Evolutionary conservation across 2,888 invertebrate genomes (phyloP).

Genomic region (Cataglyphis rosenhaueri): DNA sequence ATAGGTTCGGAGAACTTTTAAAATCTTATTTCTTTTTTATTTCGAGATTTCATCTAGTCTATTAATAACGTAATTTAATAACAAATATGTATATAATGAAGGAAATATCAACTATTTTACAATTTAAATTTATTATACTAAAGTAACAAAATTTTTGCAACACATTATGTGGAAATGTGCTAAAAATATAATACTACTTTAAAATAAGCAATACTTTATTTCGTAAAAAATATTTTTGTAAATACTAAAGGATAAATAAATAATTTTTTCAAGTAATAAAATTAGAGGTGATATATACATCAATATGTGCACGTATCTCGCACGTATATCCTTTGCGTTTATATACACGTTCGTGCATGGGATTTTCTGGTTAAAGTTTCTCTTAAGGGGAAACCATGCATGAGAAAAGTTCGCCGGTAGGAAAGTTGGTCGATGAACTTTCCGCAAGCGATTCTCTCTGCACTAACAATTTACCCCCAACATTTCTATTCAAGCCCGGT

Average conservation of each 20-base stretch:
- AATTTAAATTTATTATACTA: neutral
- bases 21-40: neutral
- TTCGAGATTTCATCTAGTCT: no score
- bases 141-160: neutral
- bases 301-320: neutral
- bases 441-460: slow-evolving; percentile 16
- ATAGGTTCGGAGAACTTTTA: neutral
- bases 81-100: neutral
- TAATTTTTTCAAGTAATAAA: slow-evolving; percentile 3
- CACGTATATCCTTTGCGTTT: neutral
- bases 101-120: neutral
- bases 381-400: slow-evolving; percentile 17
- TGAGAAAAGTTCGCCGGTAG: neutral
- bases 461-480: slow-evolving; percentile 27
- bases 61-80: no score
- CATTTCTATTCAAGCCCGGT: neutral
- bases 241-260: neutral
- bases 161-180: neutral
- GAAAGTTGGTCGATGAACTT: neutral
- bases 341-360: neutral
- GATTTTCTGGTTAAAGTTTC: slow-evolving; percentile 7
- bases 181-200: neutral
- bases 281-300: neutral
- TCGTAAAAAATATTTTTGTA: neutral
- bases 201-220: neutral